Conservation (phyloP, 2,888 invertebrate genomes). For the Galeopsomyia nigrocyanea region DNA sequence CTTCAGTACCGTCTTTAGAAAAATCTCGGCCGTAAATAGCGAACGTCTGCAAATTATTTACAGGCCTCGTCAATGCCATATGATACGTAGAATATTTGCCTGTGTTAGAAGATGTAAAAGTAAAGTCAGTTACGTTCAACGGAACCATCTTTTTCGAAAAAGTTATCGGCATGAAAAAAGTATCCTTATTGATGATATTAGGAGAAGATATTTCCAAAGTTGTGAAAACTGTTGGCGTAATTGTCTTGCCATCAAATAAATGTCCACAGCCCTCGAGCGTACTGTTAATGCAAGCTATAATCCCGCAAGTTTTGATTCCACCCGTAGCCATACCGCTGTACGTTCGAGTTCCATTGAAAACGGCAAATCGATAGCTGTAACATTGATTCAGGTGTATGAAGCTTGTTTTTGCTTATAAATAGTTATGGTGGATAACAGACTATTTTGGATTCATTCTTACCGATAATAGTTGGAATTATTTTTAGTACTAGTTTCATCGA, state of each 20-base stretch:
- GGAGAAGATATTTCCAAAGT: constrained; percentile 51
- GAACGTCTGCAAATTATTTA: constrained; percentile 54
- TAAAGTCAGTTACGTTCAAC: constrained; percentile 37
- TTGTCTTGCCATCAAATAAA: constrained; percentile 49
- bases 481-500: constrained; percentile 35
- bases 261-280: constrained; percentile 45
- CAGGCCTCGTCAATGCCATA: constrained; percentile 48
- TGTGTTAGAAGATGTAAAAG: not conserved
- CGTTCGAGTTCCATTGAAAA: constrained; percentile 54
- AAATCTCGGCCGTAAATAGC: constrained; percentile 56
- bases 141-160: constrained; percentile 28
- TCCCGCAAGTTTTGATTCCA: constrained; percentile 49
- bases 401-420: not conserved
- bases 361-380: constrained; percentile 56
- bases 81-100: constrained; percentile 9
- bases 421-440: too few species aligned
- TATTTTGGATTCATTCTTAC: constrained; percentile 37
- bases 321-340: constrained; percentile 42
- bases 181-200: constrained; percentile 41
- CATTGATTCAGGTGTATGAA: not conserved
- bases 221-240: constrained; percentile 52
- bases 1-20: constrained; percentile 21
- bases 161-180: constrained; percentile 48
- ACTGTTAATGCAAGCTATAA: constrained; percentile 47
- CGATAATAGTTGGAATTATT: constrained; percentile 51